Evolutionary conservation across 2,797 vertebrate genomes (phyloP), one percentile per base, ranked within the genome.

Genomic region (Arnoldichthys spilopterus): DNA sequence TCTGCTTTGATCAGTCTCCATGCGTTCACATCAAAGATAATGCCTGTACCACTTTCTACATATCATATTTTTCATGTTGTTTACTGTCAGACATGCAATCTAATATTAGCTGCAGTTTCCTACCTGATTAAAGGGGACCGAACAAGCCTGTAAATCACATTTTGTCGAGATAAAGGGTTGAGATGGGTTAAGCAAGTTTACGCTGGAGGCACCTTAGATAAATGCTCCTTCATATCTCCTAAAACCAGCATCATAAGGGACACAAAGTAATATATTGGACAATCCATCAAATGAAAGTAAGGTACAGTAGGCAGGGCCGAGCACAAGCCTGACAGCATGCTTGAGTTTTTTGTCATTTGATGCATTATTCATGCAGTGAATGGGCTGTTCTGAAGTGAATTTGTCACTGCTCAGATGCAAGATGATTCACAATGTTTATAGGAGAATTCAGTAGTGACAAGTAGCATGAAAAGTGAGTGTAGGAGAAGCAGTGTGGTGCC

Each of bases 181-280:
- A 76, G 63, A 82, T 74, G 43, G 63, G 67, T 80, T 84, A 78
- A 89, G 88, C 86, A 88, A 81, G 58, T 80, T 87, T 69, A 82
- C 84, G 83, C 88, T 86, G 81, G 70, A 58, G 59, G 72, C 83
- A 73, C 62, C 76, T 64, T 78, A 45, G 70, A 80, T 83, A 82
- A 85, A 89, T 87, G 85, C 87, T 84, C 47, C 78, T 71, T 77
- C 79, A 82, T 87, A 69, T 83, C 58, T 79, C 74, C 78, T 78
- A 77, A 81, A 72, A 78, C 80, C 74, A 63, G 81, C 81, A 84
- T 84, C 82, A 84, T 72, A 78, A 64, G 58, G 76, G 77, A 87
- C 82, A 63, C 79, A 89, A 87, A 84, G 83, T 86, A 85, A 86
- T 91, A 87, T 85, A 87, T 85, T 49, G 79, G 89, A 88, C 88